Evolutionary conservation across 2,888 invertebrate species (phyloP).

Genomic region (Anoncus sp.): DNA sequence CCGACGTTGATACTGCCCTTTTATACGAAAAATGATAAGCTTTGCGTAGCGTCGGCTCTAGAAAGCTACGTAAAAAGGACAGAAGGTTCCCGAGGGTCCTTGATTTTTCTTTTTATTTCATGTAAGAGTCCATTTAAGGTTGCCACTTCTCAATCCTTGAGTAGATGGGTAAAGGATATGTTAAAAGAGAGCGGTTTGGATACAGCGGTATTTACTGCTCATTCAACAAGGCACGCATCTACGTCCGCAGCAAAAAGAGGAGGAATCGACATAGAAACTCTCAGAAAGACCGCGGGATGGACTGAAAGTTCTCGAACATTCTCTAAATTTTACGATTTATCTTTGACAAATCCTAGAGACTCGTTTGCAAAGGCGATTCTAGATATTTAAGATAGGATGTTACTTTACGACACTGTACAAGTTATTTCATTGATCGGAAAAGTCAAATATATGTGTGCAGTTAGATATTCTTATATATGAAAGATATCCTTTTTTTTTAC

Average conservation of each 20-base stretch:
- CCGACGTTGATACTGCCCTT: constrained; percentile 50
- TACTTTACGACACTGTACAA: too few relatives aligned
- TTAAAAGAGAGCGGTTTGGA: constrained; percentile 18
- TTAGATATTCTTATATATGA: too few relatives aligned
- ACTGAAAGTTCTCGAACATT: constrained; percentile 19
- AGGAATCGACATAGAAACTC: constrained; percentile 31
- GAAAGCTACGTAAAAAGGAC: constrained; percentile 3
- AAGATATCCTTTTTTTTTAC: too few relatives aligned
- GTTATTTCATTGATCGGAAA: too few relatives aligned
- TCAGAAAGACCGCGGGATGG: constrained; percentile 37
- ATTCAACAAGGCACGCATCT: constrained; percentile 26
- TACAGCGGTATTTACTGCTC: constrained; percentile 26
- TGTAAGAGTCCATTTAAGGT: constrained; percentile 27
- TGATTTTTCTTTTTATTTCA: constrained; percentile 11
- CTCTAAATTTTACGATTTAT: constrained; percentile 28
- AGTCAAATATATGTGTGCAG: too few relatives aligned
- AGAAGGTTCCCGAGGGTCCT: neutral
- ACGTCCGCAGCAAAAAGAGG: constrained; percentile 24
- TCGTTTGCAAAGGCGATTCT: constrained; percentile 29
- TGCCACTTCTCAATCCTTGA: constrained; percentile 20
- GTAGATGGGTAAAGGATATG: constrained; percentile 25
- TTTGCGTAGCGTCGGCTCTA: constrained; percentile 16
- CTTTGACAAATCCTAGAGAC: constrained; percentile 13
- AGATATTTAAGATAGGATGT: constrained; percentile 4
- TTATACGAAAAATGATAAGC: constrained; percentile 31